These are phyloP conservation scores for Pollenia angustigena DNA, from an alignment of 2,888 invertebrate species.

Conservation along the genomic window DNA sequence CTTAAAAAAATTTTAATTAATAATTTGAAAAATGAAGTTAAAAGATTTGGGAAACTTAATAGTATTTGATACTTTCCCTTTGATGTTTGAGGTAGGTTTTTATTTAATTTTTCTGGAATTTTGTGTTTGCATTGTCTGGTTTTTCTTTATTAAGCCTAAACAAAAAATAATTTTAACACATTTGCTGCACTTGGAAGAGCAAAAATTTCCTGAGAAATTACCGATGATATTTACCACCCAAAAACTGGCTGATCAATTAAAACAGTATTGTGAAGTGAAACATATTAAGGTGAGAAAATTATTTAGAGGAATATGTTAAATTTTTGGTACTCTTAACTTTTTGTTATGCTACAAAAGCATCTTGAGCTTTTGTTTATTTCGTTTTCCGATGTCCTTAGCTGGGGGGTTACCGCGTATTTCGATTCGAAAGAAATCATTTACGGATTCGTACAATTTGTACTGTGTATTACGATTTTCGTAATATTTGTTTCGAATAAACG, in stretches of 20 bases:
- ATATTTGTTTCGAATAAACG: too few species aligned
- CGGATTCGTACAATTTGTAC: too few species aligned
- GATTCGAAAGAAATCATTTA: too few species aligned
- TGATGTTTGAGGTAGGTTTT: conserved; percentile 61
- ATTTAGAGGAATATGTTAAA: too few species aligned
- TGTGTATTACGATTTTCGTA: too few species aligned
- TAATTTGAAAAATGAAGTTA: conserved; percentile 63
- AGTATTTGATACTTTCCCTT: conserved; percentile 70
- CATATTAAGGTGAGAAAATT: conserved; percentile 55
- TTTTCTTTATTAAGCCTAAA: conserved; percentile 56
- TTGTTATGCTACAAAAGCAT: too few species aligned
- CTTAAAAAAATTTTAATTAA: not conserved
- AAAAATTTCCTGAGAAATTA: conserved; percentile 60
- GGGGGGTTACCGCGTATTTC: too few species aligned
- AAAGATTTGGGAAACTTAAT: conserved; percentile 68
- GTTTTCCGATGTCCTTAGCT: too few species aligned
- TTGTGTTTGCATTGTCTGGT: not conserved
- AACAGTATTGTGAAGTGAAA: conserved; percentile 45
- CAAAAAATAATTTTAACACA: conserved; percentile 72
- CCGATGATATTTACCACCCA: conserved; percentile 70
- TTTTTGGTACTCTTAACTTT: not conserved
- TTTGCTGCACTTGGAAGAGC: conserved; percentile 62
- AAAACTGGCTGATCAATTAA: conserved; percentile 57
- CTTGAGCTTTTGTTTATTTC: too few species aligned
- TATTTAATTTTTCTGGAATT: not conserved